Evolutionary conservation across 2,888 invertebrate genomes (phyloP).

Genomic region (Acrobasis consociella): DNA sequence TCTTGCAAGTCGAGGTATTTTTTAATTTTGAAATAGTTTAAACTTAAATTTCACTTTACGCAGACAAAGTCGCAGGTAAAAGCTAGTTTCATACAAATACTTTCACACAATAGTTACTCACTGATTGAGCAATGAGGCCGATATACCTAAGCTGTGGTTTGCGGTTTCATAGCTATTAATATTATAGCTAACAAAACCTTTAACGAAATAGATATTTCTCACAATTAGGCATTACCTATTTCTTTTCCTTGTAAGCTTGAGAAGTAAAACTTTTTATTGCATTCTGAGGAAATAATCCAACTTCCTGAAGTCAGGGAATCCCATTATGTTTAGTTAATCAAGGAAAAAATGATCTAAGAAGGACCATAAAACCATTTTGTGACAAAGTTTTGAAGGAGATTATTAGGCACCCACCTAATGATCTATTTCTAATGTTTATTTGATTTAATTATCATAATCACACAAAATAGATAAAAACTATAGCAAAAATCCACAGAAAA

Average conservation of each 20-base stretch:
- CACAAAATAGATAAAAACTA: too few species aligned
- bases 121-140: neutral
- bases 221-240: neutral
- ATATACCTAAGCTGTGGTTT: neutral
- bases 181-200: neutral
- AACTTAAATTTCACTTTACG: too few species aligned
- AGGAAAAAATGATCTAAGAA: too few species aligned
- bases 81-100: neutral
- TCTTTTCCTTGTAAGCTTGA: neutral
- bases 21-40: too few species aligned
- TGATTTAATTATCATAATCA: too few species aligned
- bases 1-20: too few species aligned
- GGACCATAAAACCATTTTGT: too few species aligned
- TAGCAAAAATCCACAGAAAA: too few species aligned
- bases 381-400: too few species aligned
- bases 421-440: too few species aligned
- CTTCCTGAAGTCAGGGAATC: neutral
- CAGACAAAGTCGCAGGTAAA: too few species aligned
- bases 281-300: neutral
- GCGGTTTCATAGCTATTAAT: conserved; percentile 1
- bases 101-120: conserved; percentile 1
- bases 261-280: neutral
- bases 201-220: conserved; percentile 2
- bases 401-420: too few species aligned
- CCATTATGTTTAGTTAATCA: neutral